Base-by-base conservation (phyloP, 1,140 invertebrate species). In the Phymastichus coffea region DNA sequence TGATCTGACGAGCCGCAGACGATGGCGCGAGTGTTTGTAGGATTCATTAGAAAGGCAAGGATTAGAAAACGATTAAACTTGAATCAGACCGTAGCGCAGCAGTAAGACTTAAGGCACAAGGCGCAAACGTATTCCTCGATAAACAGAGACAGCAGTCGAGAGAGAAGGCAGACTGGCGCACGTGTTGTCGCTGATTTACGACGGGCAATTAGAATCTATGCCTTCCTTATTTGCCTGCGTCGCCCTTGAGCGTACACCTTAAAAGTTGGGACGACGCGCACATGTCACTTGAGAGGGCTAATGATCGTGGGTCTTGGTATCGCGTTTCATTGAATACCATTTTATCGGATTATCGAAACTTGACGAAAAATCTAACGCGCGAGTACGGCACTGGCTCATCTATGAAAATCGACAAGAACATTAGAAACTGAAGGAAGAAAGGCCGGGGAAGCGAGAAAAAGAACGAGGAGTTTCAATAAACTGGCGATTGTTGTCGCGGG, bases 101-200 rank as follows among this genome's bases (percentile, higher is more conserved):
- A 67, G 67, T 66, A 66, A 69, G 69, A 76, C 72, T 68, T 73
- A 70, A 65, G 64, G 63, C 60, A 68, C 66, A 72, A 72, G 28
- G 12, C 28, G 6, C 12, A 33, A 6, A 33, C 61, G 54, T 68
- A 69, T 71, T 68, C 73, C 65, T 56, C 70, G 70, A 76, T 77
- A 77, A 79, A 79, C 74, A 78, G 73, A 69, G 66, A 65, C 67
- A 72, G 68, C 69, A n/a, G n/a, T n/a, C n/a, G n/a, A n/a, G n/a
- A n/a, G n/a, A n/a, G n/a, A n/a, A n/a, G n/a, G n/a, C n/a, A n/a
- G n/a, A n/a, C 6, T 33, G 63, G 66, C 72, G 76, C 77, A 79
- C 74, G 77, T 78, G 77, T 75, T 78, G 77, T 78, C 73, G 70
- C 69, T 78, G 77, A 79, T 79, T 79, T 79, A 79, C 71, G 75